These are phyloP conservation scores for Halcyon senegalensis DNA, from an alignment of 2,113 vertebrate species.

Conservation along the genomic window DNA sequence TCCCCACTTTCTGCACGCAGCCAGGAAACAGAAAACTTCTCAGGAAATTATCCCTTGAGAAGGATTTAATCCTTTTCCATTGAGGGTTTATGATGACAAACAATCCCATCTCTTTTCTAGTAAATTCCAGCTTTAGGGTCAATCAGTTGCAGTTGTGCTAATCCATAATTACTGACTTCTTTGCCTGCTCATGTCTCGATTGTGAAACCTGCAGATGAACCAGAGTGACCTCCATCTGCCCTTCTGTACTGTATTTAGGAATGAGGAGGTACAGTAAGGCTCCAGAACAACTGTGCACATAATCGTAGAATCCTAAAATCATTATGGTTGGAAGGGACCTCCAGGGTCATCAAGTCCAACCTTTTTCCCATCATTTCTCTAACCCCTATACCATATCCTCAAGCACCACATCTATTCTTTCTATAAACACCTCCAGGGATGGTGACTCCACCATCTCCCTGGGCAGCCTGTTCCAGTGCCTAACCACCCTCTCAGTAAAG, in stretches of 20 bases:
- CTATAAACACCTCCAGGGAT: too few species aligned
- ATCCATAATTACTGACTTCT: background rate
- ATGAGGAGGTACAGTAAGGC: background rate
- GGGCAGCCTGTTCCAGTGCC: too few species aligned
- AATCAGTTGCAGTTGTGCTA: slow-evolving; percentile 38
- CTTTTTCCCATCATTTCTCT: too few species aligned
- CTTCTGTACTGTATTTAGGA: background rate
- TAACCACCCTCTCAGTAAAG: too few species aligned
- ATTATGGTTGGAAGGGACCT: too few species aligned
- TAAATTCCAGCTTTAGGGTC: slow-evolving; percentile 12
- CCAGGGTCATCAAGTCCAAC: too few species aligned
- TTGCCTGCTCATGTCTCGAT: background rate
- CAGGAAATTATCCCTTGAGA: background rate
- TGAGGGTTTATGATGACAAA: background rate
- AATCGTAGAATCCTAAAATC: too few species aligned
- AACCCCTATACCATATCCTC: too few species aligned
- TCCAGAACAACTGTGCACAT: background rate
- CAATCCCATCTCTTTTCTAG: background rate
- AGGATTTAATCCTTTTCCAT: background rate
- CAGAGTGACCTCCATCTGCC: background rate
- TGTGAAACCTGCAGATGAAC: background rate
- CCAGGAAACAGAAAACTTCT: background rate
- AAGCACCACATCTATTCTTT: too few species aligned
- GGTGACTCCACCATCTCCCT: too few species aligned
- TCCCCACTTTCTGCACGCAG: background rate